Evolutionary conservation across 64 coral and sea anemone genomes (phyloP), one percentile per base, ranked within the genome.

Genomic region (Actinia tenebrosa): DNA sequence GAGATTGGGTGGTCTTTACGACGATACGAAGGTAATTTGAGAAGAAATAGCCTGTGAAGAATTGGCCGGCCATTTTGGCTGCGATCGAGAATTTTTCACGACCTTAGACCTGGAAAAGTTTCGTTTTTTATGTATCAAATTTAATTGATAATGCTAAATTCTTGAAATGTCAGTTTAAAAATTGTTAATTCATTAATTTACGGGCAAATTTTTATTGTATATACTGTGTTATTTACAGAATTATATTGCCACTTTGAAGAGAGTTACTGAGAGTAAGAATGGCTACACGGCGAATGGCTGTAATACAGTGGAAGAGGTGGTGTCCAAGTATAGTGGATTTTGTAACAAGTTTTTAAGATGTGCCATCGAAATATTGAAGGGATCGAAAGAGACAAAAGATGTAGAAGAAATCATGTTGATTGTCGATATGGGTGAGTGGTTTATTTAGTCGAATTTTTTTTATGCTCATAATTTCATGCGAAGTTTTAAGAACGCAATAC

Each of bases 301-400:
- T 77, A 90, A 86, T 53, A 42, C 66, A 1, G 20, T 84, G 19
- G 89, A 86, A 17, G 82, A 86, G 84, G 72, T 84, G 17, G 68
- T 90, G 9, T 86, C 89, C 7, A 90, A 90, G 19, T 90, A 90
- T 71, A 86, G 68, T 79, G 54, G 26, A 52, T 90, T 90, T 63
- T 85, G 64, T 79, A 80, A 83, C 37, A 90, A 90, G 44, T 90
- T 90, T 55, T 53, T 90, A 52, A 85, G 89, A 85, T 90, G 89
- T 80, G 83, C 89, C 56, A 84, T 90, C 58, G 89, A 90, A 77
- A 63, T 83, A 42, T 47, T 90, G 43, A 90, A 90, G 78, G 84
- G 60, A 16, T 64, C 84, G 5, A 90, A 90, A 71, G 56, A 81
- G 18, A 11, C 44, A 10, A 81, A 81, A 81, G 79, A 81, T 81